phyloP scores from a whole-genome alignment of 1,140 invertebrate genomes.

The Calliopsis andreniformis region DNA sequence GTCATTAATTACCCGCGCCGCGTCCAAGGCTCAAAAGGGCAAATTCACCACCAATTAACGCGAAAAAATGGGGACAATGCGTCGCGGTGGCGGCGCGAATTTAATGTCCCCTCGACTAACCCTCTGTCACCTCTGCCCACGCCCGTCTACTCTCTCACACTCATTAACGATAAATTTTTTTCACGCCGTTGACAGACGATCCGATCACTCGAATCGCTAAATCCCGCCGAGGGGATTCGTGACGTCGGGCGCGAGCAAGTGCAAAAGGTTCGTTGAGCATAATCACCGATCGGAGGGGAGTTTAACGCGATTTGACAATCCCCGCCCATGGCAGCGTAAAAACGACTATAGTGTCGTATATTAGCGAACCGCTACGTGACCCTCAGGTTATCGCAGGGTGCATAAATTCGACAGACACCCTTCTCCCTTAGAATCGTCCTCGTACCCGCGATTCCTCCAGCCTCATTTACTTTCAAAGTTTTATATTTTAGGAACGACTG shows the following conservation, averaged over 20 bases:
- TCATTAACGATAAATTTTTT: slow-evolving; percentile 47
- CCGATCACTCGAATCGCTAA: slow-evolving; percentile 44
- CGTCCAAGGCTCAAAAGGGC: slow-evolving; percentile 9
- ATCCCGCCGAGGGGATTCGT: slow-evolving; percentile 38
- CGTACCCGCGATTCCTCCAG: too few species aligned
- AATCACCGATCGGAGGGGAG: slow-evolving; percentile 56
- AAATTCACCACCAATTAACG: slow-evolving; percentile 36
- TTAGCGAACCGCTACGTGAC: slow-evolving; percentile 45
- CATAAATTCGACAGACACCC: slow-evolving; percentile 43
- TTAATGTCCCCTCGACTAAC: slow-evolving; percentile 5
- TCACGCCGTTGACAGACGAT: slow-evolving; percentile 47
- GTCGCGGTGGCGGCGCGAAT: background rate
- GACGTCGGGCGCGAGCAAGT: slow-evolving; percentile 40
- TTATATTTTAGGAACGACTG: too few species aligned
- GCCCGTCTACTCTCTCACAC: too few species aligned
- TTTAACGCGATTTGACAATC: slow-evolving; percentile 68
- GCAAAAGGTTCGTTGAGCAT: slow-evolving; percentile 61
- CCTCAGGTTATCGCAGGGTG: slow-evolving; percentile 49
- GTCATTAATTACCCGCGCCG: slow-evolving; percentile 17
- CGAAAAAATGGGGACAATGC: slow-evolving; percentile 22
- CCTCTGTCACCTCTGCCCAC: background rate
- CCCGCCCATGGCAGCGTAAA: slow-evolving; percentile 52
- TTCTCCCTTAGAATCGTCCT: background rate
- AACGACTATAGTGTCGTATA: slow-evolving; percentile 53
- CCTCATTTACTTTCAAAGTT: too few species aligned